Base-by-base conservation (phyloP, 2,888 invertebrate genomes). In the Laspeyria flexula region DNA sequence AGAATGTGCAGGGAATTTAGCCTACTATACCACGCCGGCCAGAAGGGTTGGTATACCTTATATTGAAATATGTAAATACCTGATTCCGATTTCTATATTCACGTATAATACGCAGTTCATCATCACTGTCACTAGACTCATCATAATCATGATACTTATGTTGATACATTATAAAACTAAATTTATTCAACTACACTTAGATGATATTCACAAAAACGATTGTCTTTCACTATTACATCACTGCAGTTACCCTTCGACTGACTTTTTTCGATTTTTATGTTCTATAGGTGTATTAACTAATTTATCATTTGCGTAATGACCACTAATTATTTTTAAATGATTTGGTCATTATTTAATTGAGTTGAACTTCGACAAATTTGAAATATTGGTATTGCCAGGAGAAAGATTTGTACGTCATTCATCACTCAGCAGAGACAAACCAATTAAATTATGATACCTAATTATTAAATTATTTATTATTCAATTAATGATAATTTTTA, bases 101-200 rank as follows among this genome's bases (percentile, higher is more conserved):
- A 45, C 58, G 58, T 45, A 74, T 52, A 18, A 76, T 71, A 15
- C 63, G 55, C 1, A 55, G 18, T 57, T 76, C 76, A 15, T 49
- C 47, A 34, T 76, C 75, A 68, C 73, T 76, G 10, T 76, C 73
- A 63, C 68, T 63, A 0, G 64, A 62, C 5, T 75, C 68, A 27
- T 62, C 58, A 31, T 10, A 38, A 10, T 59, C 43, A 3, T 52
- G 23, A 23, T 53, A 37, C 7, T 46, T 45, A 0, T 18, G n/a
- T 5, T 30, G 30, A 21, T 30, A 18, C 62, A 65, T 65, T 25
- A 7, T 6, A 6, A 1, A 25, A 25, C 3, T 25, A 3, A 25
- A 25, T 25, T 6, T 1, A 25, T 25, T 25, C 7, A 25, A 25
- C 25, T 25, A 6, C 7, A 25, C 3, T 1, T 6, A 7, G 1